phyloP scores from a whole-genome alignment of 2,797 vertebrate species.

The Silurus aristotelis region DNA sequence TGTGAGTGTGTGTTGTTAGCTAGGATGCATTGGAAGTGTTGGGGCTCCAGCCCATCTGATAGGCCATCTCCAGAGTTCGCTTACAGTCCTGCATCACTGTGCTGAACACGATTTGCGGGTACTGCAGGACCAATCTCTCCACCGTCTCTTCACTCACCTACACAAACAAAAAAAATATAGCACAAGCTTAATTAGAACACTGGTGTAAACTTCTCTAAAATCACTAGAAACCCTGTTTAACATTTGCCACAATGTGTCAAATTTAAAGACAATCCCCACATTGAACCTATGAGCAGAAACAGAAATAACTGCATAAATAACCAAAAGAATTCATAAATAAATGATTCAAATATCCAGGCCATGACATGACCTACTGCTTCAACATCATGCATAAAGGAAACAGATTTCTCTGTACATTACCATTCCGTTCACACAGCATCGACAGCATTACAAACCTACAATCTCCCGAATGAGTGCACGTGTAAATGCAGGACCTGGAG shows the following conservation, averaged over 20 bases:
- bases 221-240: neutral
- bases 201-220: neutral
- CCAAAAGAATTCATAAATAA: neutral
- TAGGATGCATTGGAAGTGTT: constrained; percentile 88
- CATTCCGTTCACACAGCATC: constrained; percentile 2
- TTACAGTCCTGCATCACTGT: constrained; percentile 99
- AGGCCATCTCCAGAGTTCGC: constrained; percentile 95
- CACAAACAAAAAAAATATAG: constrained; percentile 16
- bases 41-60: constrained; percentile 99
- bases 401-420: neutral
- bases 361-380: neutral
- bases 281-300: neutral
- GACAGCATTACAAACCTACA: constrained; percentile 7
- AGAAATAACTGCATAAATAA: neutral
- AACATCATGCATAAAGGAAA: constrained; percentile 15
- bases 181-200: neutral
- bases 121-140: constrained; percentile 94
- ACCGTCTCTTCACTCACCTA: constrained; percentile 96
- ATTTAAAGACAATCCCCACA: neutral
- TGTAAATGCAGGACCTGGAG: constrained; percentile 30
- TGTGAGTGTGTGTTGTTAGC: constrained; percentile 52
- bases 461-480: constrained; percentile 20
- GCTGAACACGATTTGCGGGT: constrained; percentile 97
- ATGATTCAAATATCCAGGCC: neutral
- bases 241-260: constrained; percentile 1